These are phyloP conservation scores for Omphaloscelis lunosa DNA, from an alignment of 2,888 invertebrate species.

Conservation along the genomic window DNA sequence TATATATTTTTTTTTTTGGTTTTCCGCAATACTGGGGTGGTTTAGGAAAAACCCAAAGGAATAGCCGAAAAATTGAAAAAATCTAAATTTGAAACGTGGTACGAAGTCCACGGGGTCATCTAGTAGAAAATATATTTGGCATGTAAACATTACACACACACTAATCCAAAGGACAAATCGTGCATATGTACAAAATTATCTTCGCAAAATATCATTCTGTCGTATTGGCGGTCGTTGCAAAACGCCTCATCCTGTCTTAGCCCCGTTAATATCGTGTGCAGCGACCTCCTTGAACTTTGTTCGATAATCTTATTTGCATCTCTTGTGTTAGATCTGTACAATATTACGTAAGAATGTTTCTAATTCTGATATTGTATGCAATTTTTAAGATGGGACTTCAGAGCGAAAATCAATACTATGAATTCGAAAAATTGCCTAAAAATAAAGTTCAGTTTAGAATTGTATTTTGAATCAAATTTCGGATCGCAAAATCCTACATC, in stretches of 20 bases:
- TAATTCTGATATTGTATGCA: neutral
- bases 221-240: constrained; percentile 26
- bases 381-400: neutral
- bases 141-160: neutral
- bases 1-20: too few species aligned
- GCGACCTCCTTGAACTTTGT: constrained; percentile 49
- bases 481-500: neutral
- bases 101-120: too few species aligned
- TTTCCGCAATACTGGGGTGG: too few species aligned
- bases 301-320: constrained; percentile 56
- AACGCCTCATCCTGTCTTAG: constrained; percentile 53
- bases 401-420: neutral
- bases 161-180: neutral
- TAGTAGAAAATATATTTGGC: neutral
- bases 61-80: too few species aligned
- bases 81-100: too few species aligned
- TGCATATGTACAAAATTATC: constrained; percentile 17
- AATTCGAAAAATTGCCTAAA: neutral
- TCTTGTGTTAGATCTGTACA: constrained; percentile 22
- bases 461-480: neutral
- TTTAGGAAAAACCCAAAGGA: too few species aligned
- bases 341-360: constrained; percentile 11
- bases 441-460: too few species aligned
- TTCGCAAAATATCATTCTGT: constrained; percentile 21
- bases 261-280: constrained; percentile 28